A percentile compares a stretch with the other conserved stretches of the same genome.
phyloP scores from a whole-genome alignment of 2,113 vertebrate species.

The Crotalus viridis region DNA sequence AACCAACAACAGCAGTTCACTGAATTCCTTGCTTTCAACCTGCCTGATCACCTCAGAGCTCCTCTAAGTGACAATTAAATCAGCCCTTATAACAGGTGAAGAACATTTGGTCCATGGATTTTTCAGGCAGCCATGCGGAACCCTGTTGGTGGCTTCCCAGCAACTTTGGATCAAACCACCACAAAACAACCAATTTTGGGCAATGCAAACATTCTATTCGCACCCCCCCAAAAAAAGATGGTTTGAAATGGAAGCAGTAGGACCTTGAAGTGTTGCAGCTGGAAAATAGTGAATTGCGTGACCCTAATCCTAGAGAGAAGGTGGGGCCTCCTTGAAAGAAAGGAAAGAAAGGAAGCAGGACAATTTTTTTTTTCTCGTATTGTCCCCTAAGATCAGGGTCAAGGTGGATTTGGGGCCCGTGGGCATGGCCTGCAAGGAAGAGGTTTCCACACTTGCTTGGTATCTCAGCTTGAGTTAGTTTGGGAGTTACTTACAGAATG shows the following conservation, averaged over 20 bases:
- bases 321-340: not conserved
- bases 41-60: not conserved
- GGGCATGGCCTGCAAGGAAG: not conserved
- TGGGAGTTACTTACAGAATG: slow-evolving; percentile 65
- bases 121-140: not conserved
- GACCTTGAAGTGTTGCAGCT: not conserved
- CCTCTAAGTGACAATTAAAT: not conserved
- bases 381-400: not conserved
- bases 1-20: too few relatives aligned
- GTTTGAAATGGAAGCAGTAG: not conserved
- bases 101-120: not conserved
- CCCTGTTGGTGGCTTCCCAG: not conserved
- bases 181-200: not conserved
- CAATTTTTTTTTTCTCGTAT: not conserved
- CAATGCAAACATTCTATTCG: not conserved
- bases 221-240: not conserved
- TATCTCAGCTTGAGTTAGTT: too few relatives aligned
- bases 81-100: not conserved
- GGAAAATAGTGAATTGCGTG: not conserved
- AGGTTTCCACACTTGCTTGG: not conserved
- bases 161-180: not conserved
- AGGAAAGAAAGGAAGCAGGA: not conserved
- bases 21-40: not conserved
- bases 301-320: not conserved
- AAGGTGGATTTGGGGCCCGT: not conserved